These are phyloP conservation scores for Neopipo cinnamomea DNA, from an alignment of 2,113 vertebrate species.

Conservation along the genomic window DNA sequence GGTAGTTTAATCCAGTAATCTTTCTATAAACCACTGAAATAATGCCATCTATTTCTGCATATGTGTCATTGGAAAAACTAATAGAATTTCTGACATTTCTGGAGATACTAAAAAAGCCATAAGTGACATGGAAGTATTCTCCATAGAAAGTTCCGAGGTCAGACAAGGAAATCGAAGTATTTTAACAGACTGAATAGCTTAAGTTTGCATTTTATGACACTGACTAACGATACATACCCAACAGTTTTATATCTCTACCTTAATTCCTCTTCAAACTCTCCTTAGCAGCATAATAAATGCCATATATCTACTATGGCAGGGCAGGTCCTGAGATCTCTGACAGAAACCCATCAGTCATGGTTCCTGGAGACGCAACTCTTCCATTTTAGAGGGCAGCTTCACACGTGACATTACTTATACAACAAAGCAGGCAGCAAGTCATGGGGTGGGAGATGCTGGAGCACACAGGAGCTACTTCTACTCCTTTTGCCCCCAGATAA, in stretches of 20 bases:
- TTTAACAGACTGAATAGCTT: conserved; percentile 41
- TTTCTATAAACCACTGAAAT: conserved; percentile 37
- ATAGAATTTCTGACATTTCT: conserved; percentile 28
- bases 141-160: conserved; percentile 38
- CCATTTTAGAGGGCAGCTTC: not conserved
- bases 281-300: not conserved
- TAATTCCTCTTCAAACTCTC: conserved; percentile 9
- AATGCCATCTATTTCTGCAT: not conserved
- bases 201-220: conserved; percentile 30
- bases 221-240: not conserved
- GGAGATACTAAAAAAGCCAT: not conserved
- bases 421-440: not conserved
- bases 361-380: fast-evolving
- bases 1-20: not conserved
- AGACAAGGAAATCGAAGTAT: conserved; percentile 38
- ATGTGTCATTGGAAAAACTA: conserved; percentile 36
- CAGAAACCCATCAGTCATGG: not conserved
- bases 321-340: not conserved
- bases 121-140: not conserved
- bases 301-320: not conserved
- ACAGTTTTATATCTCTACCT: not conserved
- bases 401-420: not conserved
- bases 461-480: not conserved
- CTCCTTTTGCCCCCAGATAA: not conserved
- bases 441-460: not conserved